phyloP scores from a whole-genome alignment of 2,113 vertebrate species.

The Anser cygnoides region DNA sequence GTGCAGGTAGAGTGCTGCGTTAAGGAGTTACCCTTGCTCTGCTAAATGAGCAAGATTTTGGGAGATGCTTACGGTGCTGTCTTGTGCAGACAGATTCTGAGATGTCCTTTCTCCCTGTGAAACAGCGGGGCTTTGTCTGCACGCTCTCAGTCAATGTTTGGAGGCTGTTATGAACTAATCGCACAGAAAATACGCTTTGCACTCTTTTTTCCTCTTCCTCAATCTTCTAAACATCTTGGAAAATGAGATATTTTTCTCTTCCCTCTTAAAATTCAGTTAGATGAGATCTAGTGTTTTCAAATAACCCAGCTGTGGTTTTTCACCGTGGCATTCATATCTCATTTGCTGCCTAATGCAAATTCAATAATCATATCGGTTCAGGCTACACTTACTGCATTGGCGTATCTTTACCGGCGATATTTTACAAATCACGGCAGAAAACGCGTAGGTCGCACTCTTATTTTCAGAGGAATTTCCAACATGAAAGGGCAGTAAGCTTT shows the following conservation, averaged over 20 bases:
- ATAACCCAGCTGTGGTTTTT: background rate
- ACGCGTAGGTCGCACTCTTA: accelerated
- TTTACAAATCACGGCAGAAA: background rate
- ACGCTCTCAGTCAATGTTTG: background rate
- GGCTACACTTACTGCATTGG: accelerated
- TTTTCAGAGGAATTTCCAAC: constrained; percentile 14
- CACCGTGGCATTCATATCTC: background rate
- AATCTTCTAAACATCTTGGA: background rate
- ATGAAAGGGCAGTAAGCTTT: accelerated
- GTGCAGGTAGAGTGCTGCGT: accelerated
- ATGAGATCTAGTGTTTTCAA: constrained; percentile 17
- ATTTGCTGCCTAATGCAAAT: constrained; percentile 9
- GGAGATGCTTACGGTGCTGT: background rate
- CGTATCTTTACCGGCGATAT: background rate
- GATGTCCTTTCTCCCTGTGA: background rate
- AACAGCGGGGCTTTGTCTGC: background rate
- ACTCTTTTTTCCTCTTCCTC: background rate
- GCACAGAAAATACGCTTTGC: background rate
- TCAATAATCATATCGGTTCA: background rate
- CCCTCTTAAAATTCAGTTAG: background rate
- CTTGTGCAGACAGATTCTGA: background rate
- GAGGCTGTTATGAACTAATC: background rate
- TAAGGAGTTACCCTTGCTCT: background rate
- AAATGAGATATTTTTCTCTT: background rate
- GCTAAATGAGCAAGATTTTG: background rate